Percentiles rank a stretch among this genome's conserved stretches.
These are phyloP conservation scores for Menidia menidia DNA, from an alignment of 2,797 vertebrate species.

Conservation along the genomic window DNA sequence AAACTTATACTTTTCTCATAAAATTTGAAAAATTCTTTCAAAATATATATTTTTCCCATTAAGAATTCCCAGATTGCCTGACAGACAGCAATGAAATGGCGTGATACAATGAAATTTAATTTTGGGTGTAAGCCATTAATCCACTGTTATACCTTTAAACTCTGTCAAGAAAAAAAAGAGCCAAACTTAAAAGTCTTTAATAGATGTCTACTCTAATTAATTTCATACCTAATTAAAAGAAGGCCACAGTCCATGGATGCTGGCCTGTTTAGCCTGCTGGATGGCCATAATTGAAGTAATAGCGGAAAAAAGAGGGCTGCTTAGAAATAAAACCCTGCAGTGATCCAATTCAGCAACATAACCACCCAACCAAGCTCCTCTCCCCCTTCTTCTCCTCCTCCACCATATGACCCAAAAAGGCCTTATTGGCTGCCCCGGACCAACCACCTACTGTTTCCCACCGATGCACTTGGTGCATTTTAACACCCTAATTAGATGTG, in stretches of 20 bases:
- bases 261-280: slow-evolving; percentile 73
- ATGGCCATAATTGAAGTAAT: slow-evolving; percentile 79
- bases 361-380: slow-evolving; percentile 56
- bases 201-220: slow-evolving; percentile 84
- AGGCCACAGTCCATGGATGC: slow-evolving; percentile 70
- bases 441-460: slow-evolving; percentile 82
- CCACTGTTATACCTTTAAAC: slow-evolving; percentile 86
- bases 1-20: not conserved
- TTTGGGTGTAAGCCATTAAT: slow-evolving; percentile 83
- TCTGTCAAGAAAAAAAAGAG: slow-evolving; percentile 74
- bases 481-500: slow-evolving; percentile 93
- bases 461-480: slow-evolving; percentile 82
- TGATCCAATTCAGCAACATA: slow-evolving; percentile 72
- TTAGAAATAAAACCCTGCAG: slow-evolving; percentile 75
- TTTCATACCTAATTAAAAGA: slow-evolving; percentile 85
- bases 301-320: slow-evolving; percentile 60
- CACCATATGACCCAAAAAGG: slow-evolving; percentile 76
- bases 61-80: slow-evolving; percentile 36
- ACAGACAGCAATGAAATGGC: slow-evolving; percentile 69
- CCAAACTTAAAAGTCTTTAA: slow-evolving; percentile 84
- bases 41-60: slow-evolving; percentile 16
- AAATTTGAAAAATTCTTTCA: not conserved
- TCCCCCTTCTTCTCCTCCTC: slow-evolving; percentile 13
- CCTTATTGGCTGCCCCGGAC: slow-evolving; percentile 76
- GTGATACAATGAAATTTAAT: slow-evolving; percentile 77